Evolutionary conservation across 1,140 invertebrate genomes (phyloP).

Genomic region (Leptonema lineaticorne): DNA sequence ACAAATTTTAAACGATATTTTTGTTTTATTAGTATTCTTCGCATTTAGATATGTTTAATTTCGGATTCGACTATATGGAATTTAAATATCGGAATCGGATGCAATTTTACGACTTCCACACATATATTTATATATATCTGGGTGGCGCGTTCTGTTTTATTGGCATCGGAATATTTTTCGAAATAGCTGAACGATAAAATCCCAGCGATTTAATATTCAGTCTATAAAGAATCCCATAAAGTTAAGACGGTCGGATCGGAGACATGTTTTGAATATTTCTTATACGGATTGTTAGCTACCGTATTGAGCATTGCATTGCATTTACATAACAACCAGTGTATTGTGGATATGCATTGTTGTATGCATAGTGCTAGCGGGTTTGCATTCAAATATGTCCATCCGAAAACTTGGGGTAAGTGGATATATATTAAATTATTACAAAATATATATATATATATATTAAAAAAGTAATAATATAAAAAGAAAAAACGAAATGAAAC

Average conservation of each 20-base stretch:
- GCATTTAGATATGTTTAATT: no score
- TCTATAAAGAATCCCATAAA: conserved; percentile 34
- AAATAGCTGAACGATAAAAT: conserved; percentile 31
- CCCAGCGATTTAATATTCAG: conserved; percentile 33
- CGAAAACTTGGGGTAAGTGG: no score
- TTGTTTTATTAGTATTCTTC: no score
- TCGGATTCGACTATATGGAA: no score
- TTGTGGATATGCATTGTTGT: neutral
- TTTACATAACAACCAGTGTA: neutral
- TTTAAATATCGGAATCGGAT: neutral
- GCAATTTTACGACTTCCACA: neutral
- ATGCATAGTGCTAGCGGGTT: no score
- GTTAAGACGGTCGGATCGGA: conserved; percentile 21
- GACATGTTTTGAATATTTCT: conserved; percentile 31
- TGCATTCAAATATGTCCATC: no score
- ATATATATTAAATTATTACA: neutral
- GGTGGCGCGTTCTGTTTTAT: neutral
- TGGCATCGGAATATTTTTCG: conserved; percentile 28
- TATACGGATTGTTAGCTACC: conserved; percentile 15
- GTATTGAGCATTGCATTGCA: conserved; percentile 1
- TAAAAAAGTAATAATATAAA: neutral
- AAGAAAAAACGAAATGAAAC: conserved; percentile 26
- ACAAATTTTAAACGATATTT: no score
- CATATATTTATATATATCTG: neutral
- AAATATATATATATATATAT: neutral